phyloP scores from a whole-genome alignment of 2,888 invertebrate species.

The Agrochola lota region DNA sequence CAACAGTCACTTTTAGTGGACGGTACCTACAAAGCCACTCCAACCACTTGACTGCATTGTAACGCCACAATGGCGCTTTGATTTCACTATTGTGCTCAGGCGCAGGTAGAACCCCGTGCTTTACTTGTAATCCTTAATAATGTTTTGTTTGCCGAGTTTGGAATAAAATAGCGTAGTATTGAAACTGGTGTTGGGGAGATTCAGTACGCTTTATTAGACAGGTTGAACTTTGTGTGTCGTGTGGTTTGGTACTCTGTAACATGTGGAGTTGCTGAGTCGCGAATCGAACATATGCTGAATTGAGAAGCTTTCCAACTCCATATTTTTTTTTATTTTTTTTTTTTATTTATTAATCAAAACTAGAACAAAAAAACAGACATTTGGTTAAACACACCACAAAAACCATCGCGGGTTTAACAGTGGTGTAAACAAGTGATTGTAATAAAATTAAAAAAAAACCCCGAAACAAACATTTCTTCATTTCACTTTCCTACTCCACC shows the following conservation, averaged over 20 bases:
- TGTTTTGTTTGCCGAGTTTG: constrained; percentile 61
- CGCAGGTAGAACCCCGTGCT: constrained; percentile 63
- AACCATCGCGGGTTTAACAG: too few species aligned
- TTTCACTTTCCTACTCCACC: too few species aligned
- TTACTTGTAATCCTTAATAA: constrained; percentile 64
- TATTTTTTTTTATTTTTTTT: too few species aligned
- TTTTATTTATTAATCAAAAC: too few species aligned
- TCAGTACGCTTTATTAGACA: constrained; percentile 27
- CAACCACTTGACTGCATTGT: constrained; percentile 68
- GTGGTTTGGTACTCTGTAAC: constrained; percentile 7
- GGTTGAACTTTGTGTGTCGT: constrained; percentile 3
- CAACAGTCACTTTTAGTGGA: constrained; percentile 47
- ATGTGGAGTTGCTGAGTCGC: background rate
- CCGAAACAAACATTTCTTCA: too few species aligned
- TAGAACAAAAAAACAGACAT: too few species aligned
- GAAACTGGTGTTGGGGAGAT: constrained; percentile 42
- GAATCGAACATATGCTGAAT: constrained; percentile 5
- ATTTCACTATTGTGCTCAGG: constrained; percentile 65
- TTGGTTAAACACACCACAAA: too few species aligned
- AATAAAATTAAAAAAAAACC: too few species aligned
- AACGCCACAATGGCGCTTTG: constrained; percentile 64
- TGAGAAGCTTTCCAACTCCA: background rate
- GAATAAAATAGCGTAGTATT: constrained; percentile 55
- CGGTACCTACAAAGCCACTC: constrained; percentile 59
- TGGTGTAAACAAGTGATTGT: too few species aligned